Percentiles rank a stretch among this genome's conserved stretches.
phyloP scores from a whole-genome alignment of 2,113 vertebrate species.

The Anser cygnoides region DNA sequence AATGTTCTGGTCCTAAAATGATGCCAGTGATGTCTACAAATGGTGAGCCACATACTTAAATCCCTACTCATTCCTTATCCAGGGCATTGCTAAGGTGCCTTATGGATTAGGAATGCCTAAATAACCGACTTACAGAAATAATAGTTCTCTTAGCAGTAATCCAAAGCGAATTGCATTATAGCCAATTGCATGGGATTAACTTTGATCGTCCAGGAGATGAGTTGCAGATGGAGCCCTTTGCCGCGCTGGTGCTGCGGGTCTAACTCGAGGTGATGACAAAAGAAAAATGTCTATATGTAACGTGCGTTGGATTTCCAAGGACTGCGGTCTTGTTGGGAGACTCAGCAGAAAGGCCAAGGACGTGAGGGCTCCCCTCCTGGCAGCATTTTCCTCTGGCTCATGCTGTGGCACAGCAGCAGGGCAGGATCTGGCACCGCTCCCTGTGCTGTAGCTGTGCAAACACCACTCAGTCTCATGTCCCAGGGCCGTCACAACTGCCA shows the following conservation, averaged over 20 bases:
- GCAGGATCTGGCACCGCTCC: background rate
- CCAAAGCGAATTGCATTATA: background rate
- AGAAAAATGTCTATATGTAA: background rate
- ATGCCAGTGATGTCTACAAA: background rate
- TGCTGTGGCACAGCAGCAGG: background rate
- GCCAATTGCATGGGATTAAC: background rate
- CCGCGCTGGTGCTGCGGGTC: rapidly evolving
- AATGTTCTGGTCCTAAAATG: background rate
- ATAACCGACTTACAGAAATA: background rate
- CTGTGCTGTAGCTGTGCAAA: background rate
- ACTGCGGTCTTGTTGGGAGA: background rate
- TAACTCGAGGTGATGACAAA: background rate
- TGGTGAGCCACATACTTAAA: background rate
- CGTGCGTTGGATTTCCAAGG: background rate
- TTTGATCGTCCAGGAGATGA: background rate
- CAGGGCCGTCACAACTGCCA: background rate
- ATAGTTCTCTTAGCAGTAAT: background rate
- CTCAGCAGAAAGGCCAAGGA: rapidly evolving
- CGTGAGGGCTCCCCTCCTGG: background rate
- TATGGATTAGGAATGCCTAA: background rate
- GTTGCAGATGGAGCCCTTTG: rapidly evolving
- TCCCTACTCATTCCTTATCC: background rate
- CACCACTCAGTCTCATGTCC: background rate
- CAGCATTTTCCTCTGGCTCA: background rate
- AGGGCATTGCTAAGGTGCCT: background rate